Conservation (phyloP, 2,113 vertebrate genomes). For the Carettochelys insculpta region DNA sequence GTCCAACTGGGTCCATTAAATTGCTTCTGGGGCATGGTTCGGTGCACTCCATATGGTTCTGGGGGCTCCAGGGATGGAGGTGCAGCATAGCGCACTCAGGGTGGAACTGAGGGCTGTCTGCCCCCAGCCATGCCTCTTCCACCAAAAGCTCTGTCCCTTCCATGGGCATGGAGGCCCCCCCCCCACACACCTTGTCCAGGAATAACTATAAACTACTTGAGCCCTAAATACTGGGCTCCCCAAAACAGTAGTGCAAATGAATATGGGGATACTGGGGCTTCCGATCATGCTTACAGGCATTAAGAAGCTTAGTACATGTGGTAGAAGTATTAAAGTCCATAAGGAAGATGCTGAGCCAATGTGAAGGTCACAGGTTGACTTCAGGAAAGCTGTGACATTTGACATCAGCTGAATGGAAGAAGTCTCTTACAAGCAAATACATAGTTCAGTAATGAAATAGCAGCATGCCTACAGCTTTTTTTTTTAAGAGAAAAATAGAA, state of each 20-base stretch:
- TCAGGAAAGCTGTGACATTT: background rate
- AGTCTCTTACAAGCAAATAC: conserved; percentile 16
- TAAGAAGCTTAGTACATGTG: conserved; percentile 39
- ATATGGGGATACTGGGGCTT: conserved; percentile 24
- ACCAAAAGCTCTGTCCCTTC: too few relatives aligned
- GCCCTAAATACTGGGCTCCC: conserved; percentile 1
- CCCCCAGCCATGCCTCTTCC: too few relatives aligned
- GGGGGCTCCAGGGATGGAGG: too few relatives aligned
- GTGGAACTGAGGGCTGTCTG: too few relatives aligned
- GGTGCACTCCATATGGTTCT: too few relatives aligned
- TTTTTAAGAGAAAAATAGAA: background rate
- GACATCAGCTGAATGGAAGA: background rate
- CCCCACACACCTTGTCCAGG: too few relatives aligned
- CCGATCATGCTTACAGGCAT: conserved; percentile 27
- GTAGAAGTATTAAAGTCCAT: conserved; percentile 43
- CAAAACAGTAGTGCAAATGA: conserved; percentile 46
- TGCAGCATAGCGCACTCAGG: too few relatives aligned
- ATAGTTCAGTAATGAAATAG: background rate
- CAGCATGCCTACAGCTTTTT: background rate
- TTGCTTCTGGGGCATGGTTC: too few relatives aligned
- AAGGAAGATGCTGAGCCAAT: conserved; percentile 1
- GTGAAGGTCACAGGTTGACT: conserved; percentile 16
- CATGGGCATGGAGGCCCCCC: too few relatives aligned
- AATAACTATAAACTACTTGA: conserved; percentile 17
- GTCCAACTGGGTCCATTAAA: too few relatives aligned